Evolutionary conservation across 2,797 vertebrate genomes (phyloP).

Genomic region (Myotis findleyi): DNA sequence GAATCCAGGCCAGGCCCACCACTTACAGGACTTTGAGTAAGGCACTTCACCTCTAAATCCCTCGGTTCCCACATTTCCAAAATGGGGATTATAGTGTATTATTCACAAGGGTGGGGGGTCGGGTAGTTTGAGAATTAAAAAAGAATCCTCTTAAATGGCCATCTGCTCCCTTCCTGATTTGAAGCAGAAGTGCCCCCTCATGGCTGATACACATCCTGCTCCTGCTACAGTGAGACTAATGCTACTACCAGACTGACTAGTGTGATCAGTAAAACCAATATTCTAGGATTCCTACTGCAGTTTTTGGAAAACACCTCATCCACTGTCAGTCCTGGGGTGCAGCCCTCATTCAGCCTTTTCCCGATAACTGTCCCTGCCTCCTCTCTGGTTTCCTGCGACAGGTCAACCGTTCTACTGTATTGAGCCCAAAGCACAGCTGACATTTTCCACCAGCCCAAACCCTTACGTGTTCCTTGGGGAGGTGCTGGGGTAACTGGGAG

Average conservation of each 20-base stretch:
- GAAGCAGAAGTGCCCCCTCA: neutral
- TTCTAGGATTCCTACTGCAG: neutral
- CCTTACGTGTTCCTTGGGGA: neutral
- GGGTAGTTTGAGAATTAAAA: neutral
- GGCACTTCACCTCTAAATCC: neutral
- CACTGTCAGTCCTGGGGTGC: neutral
- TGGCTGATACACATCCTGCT: neutral
- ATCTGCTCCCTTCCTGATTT: neutral
- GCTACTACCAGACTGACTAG: neutral
- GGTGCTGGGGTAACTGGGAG: neutral
- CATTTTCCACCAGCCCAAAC: neutral
- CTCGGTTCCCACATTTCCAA: neutral
- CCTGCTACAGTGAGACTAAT: neutral
- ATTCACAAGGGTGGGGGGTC: neutral
- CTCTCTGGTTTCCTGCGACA: neutral
- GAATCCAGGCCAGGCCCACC: neutral
- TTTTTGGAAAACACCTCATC: neutral
- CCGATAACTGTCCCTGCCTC: neutral
- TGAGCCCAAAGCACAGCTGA: neutral
- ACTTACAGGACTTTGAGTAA: neutral
- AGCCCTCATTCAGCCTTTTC: neutral
- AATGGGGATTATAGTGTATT: neutral
- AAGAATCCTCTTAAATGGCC: neutral
- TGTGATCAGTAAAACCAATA: neutral
- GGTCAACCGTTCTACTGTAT: neutral